Evolutionary conservation across 2,113 vertebrate genomes (phyloP).

Genomic region (Oryzias woworae): DNA sequence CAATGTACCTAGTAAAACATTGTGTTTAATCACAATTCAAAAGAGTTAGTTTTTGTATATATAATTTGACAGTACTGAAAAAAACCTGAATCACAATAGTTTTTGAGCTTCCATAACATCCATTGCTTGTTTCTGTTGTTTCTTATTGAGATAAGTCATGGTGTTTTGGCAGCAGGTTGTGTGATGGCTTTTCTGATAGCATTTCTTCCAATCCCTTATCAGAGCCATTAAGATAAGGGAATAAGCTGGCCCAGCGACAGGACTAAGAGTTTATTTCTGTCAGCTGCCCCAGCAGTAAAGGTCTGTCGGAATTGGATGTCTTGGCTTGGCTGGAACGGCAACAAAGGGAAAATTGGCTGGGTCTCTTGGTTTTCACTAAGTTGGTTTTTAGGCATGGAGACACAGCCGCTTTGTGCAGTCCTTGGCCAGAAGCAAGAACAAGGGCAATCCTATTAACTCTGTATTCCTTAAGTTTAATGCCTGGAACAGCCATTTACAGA

Average conservation of each 20-base stretch:
- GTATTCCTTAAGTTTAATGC: conserved; percentile 58
- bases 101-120: conserved; percentile 30
- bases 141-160: conserved; percentile 32
- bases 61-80: neutral
- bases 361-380: conserved; percentile 55
- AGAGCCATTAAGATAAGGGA: conserved; percentile 71
- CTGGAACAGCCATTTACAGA: conserved; percentile 54
- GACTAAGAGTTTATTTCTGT: conserved; percentile 66
- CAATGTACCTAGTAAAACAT: too few relatives aligned
- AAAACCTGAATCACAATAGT: conserved; percentile 35
- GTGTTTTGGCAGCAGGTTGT: conserved; percentile 48
- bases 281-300: conserved; percentile 55
- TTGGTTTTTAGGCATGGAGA: conserved; percentile 51
- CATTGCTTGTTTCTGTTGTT: conserved; percentile 52
- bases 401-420: conserved; percentile 33
- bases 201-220: conserved; percentile 55
- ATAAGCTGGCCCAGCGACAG: conserved; percentile 57
- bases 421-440: conserved; percentile 55
- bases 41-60: too few relatives aligned
- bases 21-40: too few relatives aligned
- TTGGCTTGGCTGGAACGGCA: conserved; percentile 64
- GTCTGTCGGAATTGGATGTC: conserved; percentile 74
- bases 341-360: conserved; percentile 74
- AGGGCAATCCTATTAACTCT: conserved; percentile 71
- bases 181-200: conserved; percentile 54